These are phyloP conservation scores for Drosophila trichaetosa DNA, from an alignment of 2,888 invertebrate genomes.

Conservation along the genomic window DNA sequence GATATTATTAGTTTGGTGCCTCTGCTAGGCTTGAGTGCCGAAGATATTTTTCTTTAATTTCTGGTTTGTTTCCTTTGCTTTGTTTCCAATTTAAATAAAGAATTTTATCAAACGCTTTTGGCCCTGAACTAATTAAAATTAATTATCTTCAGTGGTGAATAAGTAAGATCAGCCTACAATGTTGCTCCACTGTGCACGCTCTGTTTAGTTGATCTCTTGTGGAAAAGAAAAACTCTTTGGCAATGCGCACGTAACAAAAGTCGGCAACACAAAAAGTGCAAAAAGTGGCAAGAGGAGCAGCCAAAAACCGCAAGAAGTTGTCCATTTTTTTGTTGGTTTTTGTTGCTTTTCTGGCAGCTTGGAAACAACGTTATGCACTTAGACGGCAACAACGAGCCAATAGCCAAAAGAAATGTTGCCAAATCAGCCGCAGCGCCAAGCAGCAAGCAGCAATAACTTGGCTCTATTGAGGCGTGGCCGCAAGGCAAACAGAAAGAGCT, in stretches of 20 bases:
- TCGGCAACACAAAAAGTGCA: slow-evolving; percentile 27
- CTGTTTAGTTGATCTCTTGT: slow-evolving; percentile 21
- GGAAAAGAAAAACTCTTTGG: slow-evolving; percentile 38
- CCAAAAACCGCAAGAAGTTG: slow-evolving; percentile 75
- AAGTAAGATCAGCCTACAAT: background rate
- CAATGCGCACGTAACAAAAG: slow-evolving; percentile 66
- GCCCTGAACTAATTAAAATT: background rate
- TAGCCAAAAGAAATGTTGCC: slow-evolving; percentile 67
- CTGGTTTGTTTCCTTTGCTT: background rate
- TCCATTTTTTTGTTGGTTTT: slow-evolving; percentile 39
- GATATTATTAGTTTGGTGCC: background rate
- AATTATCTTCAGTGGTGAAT: background rate
- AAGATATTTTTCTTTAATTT: background rate
- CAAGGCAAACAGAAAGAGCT: slow-evolving; percentile 17
- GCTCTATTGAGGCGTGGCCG: slow-evolving; percentile 61
- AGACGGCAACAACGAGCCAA: slow-evolving; percentile 27
- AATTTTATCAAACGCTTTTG: background rate
- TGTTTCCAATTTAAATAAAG: background rate
- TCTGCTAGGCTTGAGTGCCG: background rate
- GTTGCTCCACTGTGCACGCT: slow-evolving; percentile 11
- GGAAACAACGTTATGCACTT: slow-evolving; percentile 75
- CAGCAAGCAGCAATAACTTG: slow-evolving; percentile 39
- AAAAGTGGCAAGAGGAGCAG: slow-evolving; percentile 20
- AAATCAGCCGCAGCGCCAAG: slow-evolving; percentile 69
- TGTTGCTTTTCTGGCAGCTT: slow-evolving; percentile 5